Evolutionary conservation across 2,888 invertebrate genomes (phyloP), one percentile per base, ranked within the genome.

Genomic region (Auanema freiburgensis): DNA sequence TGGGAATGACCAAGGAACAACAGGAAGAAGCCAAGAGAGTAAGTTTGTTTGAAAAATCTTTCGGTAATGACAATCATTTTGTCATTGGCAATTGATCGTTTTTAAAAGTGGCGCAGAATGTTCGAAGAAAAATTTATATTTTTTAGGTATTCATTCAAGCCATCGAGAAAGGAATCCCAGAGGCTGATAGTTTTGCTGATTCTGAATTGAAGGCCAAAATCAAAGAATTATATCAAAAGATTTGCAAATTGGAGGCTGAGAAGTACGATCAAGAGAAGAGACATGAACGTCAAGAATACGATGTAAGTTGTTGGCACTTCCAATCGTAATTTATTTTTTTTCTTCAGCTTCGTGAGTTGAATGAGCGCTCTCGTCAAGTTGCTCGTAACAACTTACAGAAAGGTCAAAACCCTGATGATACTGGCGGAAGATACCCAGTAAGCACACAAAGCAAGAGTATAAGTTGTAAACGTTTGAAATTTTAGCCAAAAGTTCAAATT

Each of bases 1-100:
- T 96, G 87, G 92, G 92, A 89, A 97, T 98, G 90, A 96, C 97
- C 87, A 97, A 94, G 88, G 98, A 98, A 87, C 97, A 98, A 87
- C 88, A 97, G 84, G 97, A 96, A 85, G 96, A 96, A 86, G 96
- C 97, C 87, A 99, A 98, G 66, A 55, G 59, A 55, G 70, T 69
- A 16, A 3, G 58, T 14, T 33, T 53, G 10, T 12, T n/a, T n/a
- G n/a, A n/a, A n/a, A n/a, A n/a, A n/a, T n/a, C 16, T 33, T 16
- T 57, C 2, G 2, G 1, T 18, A n/a, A n/a, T n/a, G 18, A 23
- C n/a, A 10, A 56, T 33, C 33, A 33, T 33, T 33, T 33, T 33
- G 33, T n/a, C n/a, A n/a, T n/a, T n/a, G n/a, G n/a, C n/a, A n/a
- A n/a, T n/a, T n/a, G n/a, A n/a, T n/a, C 33, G 33, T 33, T 33